Percentiles rank a stretch among this genome's conserved stretches.
These are phyloP conservation scores for Andrena flavipes DNA, from an alignment of 2,888 invertebrate species.

Conservation along the genomic window DNA sequence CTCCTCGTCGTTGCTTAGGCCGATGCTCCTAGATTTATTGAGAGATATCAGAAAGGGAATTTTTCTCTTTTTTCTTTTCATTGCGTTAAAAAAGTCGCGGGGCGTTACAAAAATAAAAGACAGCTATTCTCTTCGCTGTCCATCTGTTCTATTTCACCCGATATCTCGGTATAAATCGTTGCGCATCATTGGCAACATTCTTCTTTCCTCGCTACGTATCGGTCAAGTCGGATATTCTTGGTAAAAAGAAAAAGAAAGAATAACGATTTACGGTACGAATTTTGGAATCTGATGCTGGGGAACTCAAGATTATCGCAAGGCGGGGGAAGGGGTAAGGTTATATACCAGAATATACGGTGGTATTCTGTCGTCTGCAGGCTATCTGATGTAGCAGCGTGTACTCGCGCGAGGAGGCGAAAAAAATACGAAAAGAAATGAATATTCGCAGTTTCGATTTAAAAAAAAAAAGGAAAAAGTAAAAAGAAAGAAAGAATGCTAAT, in stretches of 20 bases:
- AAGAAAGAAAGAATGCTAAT: not conserved
- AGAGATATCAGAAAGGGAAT: constrained; percentile 31
- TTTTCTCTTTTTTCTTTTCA: constrained; percentile 14
- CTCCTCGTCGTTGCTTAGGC: constrained; percentile 30
- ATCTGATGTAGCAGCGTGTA: constrained; percentile 27
- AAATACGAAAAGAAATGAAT: constrained; percentile 16
- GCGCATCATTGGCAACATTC: not conserved
- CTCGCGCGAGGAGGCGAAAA: constrained; percentile 18
- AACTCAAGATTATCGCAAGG: constrained; percentile 11
- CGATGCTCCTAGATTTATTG: constrained; percentile 18
- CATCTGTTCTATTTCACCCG: not conserved
- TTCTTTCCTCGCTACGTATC: not conserved
- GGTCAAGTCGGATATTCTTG: not conserved
- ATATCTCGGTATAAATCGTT: constrained; percentile 27
- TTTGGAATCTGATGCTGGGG: not conserved
- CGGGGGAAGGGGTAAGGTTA: not conserved
- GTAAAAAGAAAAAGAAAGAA: not conserved
- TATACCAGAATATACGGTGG: constrained; percentile 17
- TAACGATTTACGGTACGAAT: not conserved
- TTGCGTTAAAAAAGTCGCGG: not conserved
- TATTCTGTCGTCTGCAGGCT: constrained; percentile 7
- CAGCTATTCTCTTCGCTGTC: not conserved
- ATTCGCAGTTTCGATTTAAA: constrained; percentile 7
- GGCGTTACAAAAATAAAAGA: constrained; percentile 20
- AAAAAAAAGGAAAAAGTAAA: not conserved